Conservation (phyloP, 2,888 invertebrate genomes). For the Xestoiulus laeticollis region DNA sequence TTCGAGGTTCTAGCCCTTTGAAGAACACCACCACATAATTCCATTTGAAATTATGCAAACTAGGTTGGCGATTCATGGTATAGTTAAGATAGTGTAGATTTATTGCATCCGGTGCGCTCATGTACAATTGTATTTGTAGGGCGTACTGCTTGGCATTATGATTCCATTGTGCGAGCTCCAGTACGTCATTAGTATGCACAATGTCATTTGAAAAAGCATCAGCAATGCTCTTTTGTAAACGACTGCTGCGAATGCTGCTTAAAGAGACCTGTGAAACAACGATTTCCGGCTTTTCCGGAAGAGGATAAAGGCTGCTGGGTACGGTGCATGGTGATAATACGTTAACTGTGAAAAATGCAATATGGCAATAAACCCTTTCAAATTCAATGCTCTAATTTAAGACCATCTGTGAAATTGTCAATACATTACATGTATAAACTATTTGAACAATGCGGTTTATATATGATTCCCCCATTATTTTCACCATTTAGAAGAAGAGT, state of each 20-base stretch:
- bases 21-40: no score
- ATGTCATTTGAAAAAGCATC: background rate
- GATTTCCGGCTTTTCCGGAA: conserved; percentile 17
- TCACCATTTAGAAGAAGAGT: no score
- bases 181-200: conserved; percentile 11
- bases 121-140: background rate
- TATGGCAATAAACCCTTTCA: background rate
- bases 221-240: conserved; percentile 13
- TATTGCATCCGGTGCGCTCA: background rate
- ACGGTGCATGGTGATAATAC: background rate
- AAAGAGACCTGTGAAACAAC: background rate
- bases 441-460: no score
- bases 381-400: background rate
- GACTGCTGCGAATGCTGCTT: background rate
- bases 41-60: background rate
- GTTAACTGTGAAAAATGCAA: background rate
- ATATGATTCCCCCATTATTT: no score
- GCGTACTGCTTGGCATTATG: background rate
- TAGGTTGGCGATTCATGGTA: background rate
- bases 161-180: background rate
- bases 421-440: no score
- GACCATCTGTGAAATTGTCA: no score
- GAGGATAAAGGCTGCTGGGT: background rate
- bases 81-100: conserved; percentile 3
- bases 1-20: no score